A percentile compares a stretch with the other conserved stretches of the same genome.
Evolutionary conservation across 2,888 invertebrate species (phyloP).

Genomic region (Amiota mariae): DNA sequence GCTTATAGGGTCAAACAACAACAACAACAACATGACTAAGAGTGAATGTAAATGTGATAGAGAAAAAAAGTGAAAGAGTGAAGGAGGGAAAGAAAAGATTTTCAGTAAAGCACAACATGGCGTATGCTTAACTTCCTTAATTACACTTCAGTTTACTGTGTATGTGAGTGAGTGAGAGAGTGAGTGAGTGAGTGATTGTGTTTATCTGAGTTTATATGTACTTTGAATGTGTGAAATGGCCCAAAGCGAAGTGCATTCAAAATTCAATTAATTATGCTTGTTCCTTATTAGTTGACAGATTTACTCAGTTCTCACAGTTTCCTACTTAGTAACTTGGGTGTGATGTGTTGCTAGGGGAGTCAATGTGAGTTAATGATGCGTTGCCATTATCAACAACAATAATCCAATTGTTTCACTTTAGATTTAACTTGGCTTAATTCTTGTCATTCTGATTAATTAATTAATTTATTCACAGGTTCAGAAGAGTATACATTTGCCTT

Average conservation of each 20-base stretch:
- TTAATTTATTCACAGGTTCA: conserved; percentile 62
- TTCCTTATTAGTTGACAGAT: conserved; percentile 53
- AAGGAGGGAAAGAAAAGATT: neutral
- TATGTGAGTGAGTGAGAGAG: neutral
- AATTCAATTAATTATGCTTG: conserved; percentile 58
- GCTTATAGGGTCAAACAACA: neutral
- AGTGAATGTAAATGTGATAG: neutral
- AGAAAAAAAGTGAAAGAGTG: neutral
- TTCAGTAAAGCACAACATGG: conserved; percentile 31
- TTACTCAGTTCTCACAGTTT: too few relatives aligned
- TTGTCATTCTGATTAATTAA: conserved; percentile 17
- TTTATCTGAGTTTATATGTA: neutral
- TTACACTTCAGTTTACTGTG: conserved; percentile 32
- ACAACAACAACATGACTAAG: neutral
- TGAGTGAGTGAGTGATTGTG: conserved; percentile 17
- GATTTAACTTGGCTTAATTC: too few relatives aligned
- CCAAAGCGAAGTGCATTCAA: conserved; percentile 53
- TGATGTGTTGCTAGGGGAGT: too few relatives aligned
- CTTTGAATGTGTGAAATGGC: conserved; percentile 24
- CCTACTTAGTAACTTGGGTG: too few relatives aligned
- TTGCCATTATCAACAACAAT: too few relatives aligned
- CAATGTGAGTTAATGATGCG: too few relatives aligned
- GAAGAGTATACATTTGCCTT: conserved; percentile 73
- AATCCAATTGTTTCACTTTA: too few relatives aligned
- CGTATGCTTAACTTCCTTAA: conserved; percentile 48